Percentiles rank a stretch among this genome's conserved stretches.
phyloP scores from a whole-genome alignment of 2,797 vertebrate genomes.

The Alcedo atthis region DNA sequence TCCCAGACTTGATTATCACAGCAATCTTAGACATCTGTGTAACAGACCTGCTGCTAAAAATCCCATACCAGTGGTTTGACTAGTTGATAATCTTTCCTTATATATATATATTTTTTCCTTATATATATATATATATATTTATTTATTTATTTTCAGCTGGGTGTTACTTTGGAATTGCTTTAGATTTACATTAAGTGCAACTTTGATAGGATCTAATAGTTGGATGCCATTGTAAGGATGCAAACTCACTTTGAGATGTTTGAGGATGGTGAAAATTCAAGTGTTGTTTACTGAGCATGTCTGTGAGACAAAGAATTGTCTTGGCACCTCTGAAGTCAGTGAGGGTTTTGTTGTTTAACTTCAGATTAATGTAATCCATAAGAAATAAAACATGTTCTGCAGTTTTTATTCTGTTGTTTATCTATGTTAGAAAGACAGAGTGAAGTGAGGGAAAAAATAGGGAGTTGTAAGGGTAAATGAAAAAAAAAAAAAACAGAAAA shows the following conservation, averaged over 20 bases:
- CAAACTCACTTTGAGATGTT: neutral
- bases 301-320: fast-evolving
- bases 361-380: neutral
- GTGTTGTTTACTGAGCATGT: neutral
- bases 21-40: fast-evolving
- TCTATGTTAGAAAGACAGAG: neutral
- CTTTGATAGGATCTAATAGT: neutral
- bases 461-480: neutral
- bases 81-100: fast-evolving
- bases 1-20: neutral
- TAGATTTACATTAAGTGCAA: neutral
- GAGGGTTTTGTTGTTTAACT: neutral
- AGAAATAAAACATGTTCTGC: neutral
- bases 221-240: neutral
- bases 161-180: neutral
- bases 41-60: neutral
- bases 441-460: neutral
- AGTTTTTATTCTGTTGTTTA: neutral
- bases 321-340: neutral
- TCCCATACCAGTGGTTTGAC: fast-evolving
- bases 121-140: neutral
- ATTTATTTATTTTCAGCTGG: neutral
- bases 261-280: neutral
- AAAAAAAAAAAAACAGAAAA: neutral
- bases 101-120: neutral